phyloP scores from a whole-genome alignment of 1,140 invertebrate species.

The Euura lappo region DNA sequence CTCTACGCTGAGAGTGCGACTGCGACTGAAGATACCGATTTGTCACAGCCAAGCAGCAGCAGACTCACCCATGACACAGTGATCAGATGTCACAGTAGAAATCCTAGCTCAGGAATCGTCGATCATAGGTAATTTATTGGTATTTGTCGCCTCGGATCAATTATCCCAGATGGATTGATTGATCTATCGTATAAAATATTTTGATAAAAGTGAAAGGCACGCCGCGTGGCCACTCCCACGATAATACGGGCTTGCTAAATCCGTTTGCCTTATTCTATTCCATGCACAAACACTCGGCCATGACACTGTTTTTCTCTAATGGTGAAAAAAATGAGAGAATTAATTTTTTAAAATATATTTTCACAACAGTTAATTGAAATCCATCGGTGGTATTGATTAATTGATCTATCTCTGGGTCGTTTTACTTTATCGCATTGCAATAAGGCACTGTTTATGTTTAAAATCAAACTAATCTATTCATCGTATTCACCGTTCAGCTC shows the following conservation, averaged over 20 bases:
- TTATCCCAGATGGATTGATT: too few relatives aligned
- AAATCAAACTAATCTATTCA: constrained; percentile 19
- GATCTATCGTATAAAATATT: not conserved
- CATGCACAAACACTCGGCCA: not conserved
- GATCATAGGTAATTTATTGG: constrained; percentile 63
- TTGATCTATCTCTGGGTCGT: too few relatives aligned
- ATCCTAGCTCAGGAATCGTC: constrained; percentile 73
- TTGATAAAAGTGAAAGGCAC: not conserved
- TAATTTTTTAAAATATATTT: not conserved
- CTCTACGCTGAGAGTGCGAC: constrained; percentile 75
- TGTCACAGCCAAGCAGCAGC: constrained; percentile 51
- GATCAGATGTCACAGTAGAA: constrained; percentile 78
- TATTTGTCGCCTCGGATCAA: too few relatives aligned
- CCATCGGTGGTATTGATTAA: not conserved
- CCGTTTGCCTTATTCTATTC: not conserved
- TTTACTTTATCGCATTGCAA: not conserved
- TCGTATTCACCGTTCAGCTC: constrained; percentile 19
- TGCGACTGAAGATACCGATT: constrained; percentile 44
- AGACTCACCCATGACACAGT: constrained; percentile 62
- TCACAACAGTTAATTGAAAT: too few relatives aligned
- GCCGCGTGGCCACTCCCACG: not conserved
- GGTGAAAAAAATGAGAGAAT: too few relatives aligned
- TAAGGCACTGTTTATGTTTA: not conserved
- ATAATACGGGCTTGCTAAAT: not conserved
- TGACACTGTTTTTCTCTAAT: not conserved